Base-by-base conservation (phyloP, 2,797 vertebrate genomes). In the Halcyon smyrnensis region DNA sequence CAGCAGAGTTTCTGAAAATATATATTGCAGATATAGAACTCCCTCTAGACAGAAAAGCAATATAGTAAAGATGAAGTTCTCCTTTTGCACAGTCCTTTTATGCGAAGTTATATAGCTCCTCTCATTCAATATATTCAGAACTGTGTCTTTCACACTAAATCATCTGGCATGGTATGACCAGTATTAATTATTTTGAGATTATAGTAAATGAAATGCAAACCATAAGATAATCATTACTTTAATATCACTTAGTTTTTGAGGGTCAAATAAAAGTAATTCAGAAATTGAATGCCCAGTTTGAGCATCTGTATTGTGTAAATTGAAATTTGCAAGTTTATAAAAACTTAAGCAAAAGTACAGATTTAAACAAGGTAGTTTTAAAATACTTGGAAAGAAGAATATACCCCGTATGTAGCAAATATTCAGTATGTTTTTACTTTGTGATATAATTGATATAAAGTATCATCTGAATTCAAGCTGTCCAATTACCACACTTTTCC, bases 21-120 rank as follows among this genome's bases (percentile, higher is more conserved):
- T 62, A 54, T 95, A 83, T 83, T 34, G 71, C 36, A 96, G 93
- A 92, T 95, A 96, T 93, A 97, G 87, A 94, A 95, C 46, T 98
- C 97, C 92, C 95, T 96, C 78, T 87, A 91, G 97, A 96, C 93
- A 90, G 93, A 89, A 85, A 89, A 91, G 76, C 77, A 51, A 53
- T 43, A 71, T 11, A 73, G 69, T 62, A 64, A 95, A 95, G 91
- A 91, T 45, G 92, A 96, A 95, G 59, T 86, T 92, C 93, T 95
- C 37, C 64, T 96, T 96, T 93, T 88, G 68, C 87, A 59, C 39
- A 68, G 73, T 69, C 80, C 41, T 94, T 95, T 97, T 95, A 82
- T 64, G 74, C 71, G 75, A 90, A 89, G 77, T 71, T 71, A 59
- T 97, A 88, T 62, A 51, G 69, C 67, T 89, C 37, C 54, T 80